A percentile compares a stretch with the other conserved stretches of the same genome.
These are phyloP conservation scores for Neosilurus mollespiculum DNA, from an alignment of 2,797 vertebrate species.

Conservation along the genomic window DNA sequence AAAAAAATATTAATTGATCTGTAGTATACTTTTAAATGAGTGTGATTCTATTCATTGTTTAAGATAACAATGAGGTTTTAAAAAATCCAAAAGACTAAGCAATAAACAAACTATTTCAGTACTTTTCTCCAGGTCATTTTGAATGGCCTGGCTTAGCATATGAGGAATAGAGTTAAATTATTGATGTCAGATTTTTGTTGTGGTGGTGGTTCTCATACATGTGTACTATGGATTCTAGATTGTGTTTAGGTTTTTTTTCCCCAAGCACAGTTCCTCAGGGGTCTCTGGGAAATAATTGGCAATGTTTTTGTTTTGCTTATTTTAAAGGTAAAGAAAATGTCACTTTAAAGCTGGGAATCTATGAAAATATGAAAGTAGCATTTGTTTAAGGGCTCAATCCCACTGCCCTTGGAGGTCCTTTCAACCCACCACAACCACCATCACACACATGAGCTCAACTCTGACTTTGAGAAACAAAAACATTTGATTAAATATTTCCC, in stretches of 20 bases:
- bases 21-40: slow-evolving; percentile 1
- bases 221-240: not conserved
- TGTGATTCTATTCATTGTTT: slow-evolving; percentile 1
- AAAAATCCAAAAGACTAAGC: not conserved
- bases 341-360: too few relatives aligned
- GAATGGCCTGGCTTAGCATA: not conserved
- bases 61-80: too few relatives aligned
- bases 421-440: too few relatives aligned
- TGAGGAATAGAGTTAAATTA: not conserved
- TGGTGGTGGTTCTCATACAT: not conserved
- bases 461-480: too few relatives aligned
- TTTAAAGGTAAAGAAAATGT: not conserved
- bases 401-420: too few relatives aligned
- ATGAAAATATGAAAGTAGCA: too few relatives aligned
- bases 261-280: not conserved
- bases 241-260: not conserved
- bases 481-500: too few relatives aligned
- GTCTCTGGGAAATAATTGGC: not conserved
- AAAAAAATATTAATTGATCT: not conserved
- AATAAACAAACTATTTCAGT: not conserved
- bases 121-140: not conserved
- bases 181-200: not conserved
- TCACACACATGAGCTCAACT: too few relatives aligned
- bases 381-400: too few relatives aligned
- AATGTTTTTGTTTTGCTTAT: not conserved